Base-by-base conservation (phyloP, 2,797 vertebrate species). In the Hippocampus kuda region DNA sequence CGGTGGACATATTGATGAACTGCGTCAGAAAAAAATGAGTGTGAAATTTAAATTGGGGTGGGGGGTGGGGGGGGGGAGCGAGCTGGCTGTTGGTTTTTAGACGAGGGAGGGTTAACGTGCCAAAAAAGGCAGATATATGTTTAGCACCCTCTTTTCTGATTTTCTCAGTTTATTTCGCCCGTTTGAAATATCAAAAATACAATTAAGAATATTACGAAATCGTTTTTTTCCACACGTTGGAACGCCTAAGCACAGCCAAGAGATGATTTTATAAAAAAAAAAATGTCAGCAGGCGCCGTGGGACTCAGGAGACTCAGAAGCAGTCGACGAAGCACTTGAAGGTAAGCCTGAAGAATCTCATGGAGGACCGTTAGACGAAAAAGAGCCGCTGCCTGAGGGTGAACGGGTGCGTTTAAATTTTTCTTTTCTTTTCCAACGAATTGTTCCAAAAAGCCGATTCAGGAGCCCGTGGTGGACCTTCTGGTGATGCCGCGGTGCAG, bases 251-350 rank as follows among this genome's bases (percentile, higher is more conserved):
- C 84, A 84, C 76, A 69, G 81, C 81, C 78, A 70, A 86, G 81
- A 85, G 87, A 89, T 81, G 75, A 70, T 80, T 65, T 65, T 65
- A 11, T 54, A 0, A 16, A 79, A 85, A 85, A 85, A 85, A 85
- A 87, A 88, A 85, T 87, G 85, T 84, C 84, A 88, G 79, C 81
- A 81, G 81, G 70, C 83, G 84, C 83, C 81, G 83, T 72, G 75
- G 24, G 81, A 82, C 72, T 70, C 72, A 75, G 80, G 70, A 75
- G 81, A 89, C 85, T 93, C 92, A 93, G 84, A 93, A 93, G 88
- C 92, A 93, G 88, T 93, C 92, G 88, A 93, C 92, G 84, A 93
- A 93, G 89, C 92, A 93, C 91, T 93, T 93, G 88, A 93, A 93
- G 88, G 92, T 92, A 83, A 93, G 92, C 91, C 92, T 92, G 89